phyloP scores from a whole-genome alignment of 2,113 vertebrate genomes.

The Morone chrysops region DNA sequence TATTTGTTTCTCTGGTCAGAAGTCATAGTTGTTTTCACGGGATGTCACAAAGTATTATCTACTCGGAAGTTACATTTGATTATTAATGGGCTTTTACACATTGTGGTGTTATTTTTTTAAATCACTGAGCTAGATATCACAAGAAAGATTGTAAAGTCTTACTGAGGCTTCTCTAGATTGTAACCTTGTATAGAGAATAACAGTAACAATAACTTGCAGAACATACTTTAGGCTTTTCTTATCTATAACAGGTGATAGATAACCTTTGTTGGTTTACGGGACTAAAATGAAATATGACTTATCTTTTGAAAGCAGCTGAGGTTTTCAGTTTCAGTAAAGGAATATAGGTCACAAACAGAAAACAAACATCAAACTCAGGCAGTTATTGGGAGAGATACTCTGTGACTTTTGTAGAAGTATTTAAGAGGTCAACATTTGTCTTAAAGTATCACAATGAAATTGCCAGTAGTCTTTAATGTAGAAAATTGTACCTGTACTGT shows the following conservation, averaged over 20 bases:
- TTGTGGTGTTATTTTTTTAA: background rate
- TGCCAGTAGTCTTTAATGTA: too few species aligned
- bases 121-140: background rate
- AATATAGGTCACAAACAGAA: background rate
- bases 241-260: background rate
- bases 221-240: too few species aligned
- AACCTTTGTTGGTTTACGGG: background rate
- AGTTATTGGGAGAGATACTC: background rate
- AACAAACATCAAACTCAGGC: too few species aligned
- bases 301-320: background rate
- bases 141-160: background rate
- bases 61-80: background rate
- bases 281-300: background rate
- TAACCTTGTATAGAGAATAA: background rate
- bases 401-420: too few species aligned
- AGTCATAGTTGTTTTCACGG: background rate
- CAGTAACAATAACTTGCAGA: too few species aligned
- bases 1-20: background rate
- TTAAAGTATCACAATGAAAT: too few species aligned
- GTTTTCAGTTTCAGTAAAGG: background rate
- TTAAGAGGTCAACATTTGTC: too few species aligned
- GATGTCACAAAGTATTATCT: background rate
- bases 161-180: background rate
- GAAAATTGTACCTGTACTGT: too few species aligned
- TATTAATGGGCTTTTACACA: background rate